Evolutionary conservation across 2,888 invertebrate genomes (phyloP), one percentile per base, ranked within the genome.

Genomic region (Vanessa cardui): DNA sequence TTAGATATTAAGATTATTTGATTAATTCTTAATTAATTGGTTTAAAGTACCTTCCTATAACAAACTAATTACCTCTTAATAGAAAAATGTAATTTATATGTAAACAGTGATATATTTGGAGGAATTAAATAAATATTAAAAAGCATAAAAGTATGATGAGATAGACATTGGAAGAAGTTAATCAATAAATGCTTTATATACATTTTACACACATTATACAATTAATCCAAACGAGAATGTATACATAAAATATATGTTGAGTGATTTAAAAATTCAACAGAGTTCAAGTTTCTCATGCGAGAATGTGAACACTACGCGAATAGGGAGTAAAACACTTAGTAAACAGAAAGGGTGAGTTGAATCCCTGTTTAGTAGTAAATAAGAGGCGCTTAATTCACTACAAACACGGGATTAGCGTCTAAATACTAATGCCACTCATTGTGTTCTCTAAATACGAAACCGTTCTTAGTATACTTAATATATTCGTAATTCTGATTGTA

Each of bases 351-450:
- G 66, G 54, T 50, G 39, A 45, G 58, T 12, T 46, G 39, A 54
- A 66, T 66, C 54, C 39, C 54, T 56, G 66, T 46, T 47, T 56
- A 61, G 60, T 64, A 61, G 56, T 64, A 64, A 70, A 64, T 67
- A 65, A 59, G 68, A 52, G 47, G n/a, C 39, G 58, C 62, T 49
- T 68, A 62, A 62, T 64, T 58, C 64, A 70, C 67, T 62, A 68
- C 64, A 49, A 68, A 70, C 68, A 59, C 46, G 62, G 68, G 68
- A 68, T 70, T 70, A 70, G 31, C 52, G 46, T 65, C 62, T 60
- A 64, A 70, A 54, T 46, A 68, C 52, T 68, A 58, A 70, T 62
- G 33, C 60, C 58, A 39, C 39, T 58, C 45, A 63, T 52, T 63
- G 52, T 56, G 44, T 58, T 39, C 66, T 56, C 54, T 66, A 56